A percentile compares a stretch with the other conserved stretches of the same genome.
Evolutionary conservation across 2,797 vertebrate species (phyloP).

Genomic region (Enteromius unitaeniatus): DNA sequence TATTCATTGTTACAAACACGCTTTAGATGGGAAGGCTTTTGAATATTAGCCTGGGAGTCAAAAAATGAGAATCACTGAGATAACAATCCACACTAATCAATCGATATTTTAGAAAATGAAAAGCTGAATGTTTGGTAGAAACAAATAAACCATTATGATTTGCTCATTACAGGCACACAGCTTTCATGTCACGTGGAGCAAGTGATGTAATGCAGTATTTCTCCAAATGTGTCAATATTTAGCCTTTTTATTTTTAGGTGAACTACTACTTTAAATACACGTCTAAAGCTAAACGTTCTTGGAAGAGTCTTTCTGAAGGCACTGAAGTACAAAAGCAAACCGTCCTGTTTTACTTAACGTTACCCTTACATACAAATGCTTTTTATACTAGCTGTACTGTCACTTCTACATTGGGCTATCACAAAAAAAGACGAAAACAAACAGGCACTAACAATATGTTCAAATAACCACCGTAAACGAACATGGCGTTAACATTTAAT

Average conservation of each 20-base stretch:
- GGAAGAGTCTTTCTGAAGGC: neutral
- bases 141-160: neutral
- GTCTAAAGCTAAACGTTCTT: neutral
- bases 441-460: neutral
- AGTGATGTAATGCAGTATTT: neutral
- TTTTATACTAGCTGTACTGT: neutral
- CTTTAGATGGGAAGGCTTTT: neutral
- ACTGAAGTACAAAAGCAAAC: neutral
- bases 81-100: neutral
- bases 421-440: neutral
- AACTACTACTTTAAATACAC: neutral
- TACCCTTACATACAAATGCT: neutral
- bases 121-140: neutral
- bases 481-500: neutral
- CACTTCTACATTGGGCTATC: neutral
- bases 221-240: neutral
- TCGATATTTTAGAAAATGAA: no score
- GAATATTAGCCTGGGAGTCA: neutral
- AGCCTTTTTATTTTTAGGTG: neutral
- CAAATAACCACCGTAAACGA: neutral
- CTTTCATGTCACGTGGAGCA: neutral
- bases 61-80: neutral
- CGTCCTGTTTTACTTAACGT: neutral
- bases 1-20: neutral
- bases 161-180: neutral